phyloP scores from a whole-genome alignment of 1,140 invertebrate genomes.

The Triops longicaudatus region DNA sequence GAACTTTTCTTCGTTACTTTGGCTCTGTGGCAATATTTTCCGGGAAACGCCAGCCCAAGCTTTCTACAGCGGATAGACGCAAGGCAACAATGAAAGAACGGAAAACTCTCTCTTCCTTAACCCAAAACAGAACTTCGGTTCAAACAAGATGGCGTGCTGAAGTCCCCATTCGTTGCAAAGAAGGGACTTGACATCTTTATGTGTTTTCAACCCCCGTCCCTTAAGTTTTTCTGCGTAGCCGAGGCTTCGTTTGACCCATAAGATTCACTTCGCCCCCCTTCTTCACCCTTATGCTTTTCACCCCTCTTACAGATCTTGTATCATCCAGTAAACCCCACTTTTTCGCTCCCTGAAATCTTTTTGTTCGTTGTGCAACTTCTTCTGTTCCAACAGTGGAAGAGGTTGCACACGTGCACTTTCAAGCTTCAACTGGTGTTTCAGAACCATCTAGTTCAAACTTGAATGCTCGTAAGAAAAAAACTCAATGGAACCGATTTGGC shows the following conservation, averaged over 20 bases:
- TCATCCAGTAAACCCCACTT: background rate
- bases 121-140: background rate
- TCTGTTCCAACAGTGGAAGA: background rate
- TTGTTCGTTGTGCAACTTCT: background rate
- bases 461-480: background rate
- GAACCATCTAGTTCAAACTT: background rate
- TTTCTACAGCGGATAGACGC: background rate
- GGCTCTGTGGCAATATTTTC: background rate
- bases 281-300: background rate
- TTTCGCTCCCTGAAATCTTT: background rate
- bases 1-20: background rate
- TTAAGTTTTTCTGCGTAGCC: background rate
- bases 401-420: background rate
- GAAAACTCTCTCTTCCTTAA: no score
- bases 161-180: background rate
- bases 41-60: background rate
- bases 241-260: background rate
- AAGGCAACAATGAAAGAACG: background rate
- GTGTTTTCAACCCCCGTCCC: background rate
- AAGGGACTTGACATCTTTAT: background rate
- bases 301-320: background rate
- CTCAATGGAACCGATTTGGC: no score
- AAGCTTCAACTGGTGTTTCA: background rate
- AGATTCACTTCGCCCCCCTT: background rate
- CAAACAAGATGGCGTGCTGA: background rate